phyloP scores from a whole-genome alignment of 1,140 invertebrate species.

The Brachionus asplanchnoidis region DNA sequence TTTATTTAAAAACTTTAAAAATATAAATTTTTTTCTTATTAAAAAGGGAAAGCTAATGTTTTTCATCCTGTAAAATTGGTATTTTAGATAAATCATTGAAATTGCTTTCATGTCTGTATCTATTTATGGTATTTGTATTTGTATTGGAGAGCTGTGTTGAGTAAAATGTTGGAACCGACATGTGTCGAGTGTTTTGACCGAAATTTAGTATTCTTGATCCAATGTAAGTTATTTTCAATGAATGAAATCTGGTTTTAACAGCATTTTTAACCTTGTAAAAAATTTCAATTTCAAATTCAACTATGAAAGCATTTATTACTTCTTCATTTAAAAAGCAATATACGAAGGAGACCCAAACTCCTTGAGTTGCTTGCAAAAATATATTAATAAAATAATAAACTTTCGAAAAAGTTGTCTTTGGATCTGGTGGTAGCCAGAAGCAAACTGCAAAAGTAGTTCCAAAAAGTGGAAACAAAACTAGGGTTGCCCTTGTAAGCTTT shows the following conservation, averaged over 20 bases:
- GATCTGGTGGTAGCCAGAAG: conserved; percentile 47
- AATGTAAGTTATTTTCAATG: conserved; percentile 35
- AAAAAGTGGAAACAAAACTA: conserved; percentile 61
- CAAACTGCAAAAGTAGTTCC: conserved; percentile 61
- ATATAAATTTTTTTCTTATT: too few species aligned
- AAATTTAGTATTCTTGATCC: not conserved
- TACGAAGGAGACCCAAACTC: conserved; percentile 59
- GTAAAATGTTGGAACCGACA: conserved; percentile 33
- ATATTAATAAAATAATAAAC: conserved; percentile 36
- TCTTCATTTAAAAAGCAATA: conserved; percentile 61
- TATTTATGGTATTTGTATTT: conserved; percentile 4
- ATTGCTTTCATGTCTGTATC: not conserved
- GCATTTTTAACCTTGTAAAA: conserved; percentile 4
- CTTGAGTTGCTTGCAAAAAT: conserved; percentile 49
- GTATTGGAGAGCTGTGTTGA: conserved; percentile 24
- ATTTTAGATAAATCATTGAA: not conserved
- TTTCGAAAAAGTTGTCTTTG: not conserved
- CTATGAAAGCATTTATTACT: conserved; percentile 45
- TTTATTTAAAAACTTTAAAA: too few species aligned
- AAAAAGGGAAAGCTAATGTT: not conserved
- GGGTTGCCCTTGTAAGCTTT: conserved; percentile 61
- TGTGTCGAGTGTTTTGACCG: not conserved
- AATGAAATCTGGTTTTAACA: not conserved
- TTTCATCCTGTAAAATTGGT: conserved; percentile 24
- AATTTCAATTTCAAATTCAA: conserved; percentile 1